A percentile compares a stretch with the other conserved stretches of the same genome.
Conservation (phyloP, 2,113 vertebrate species). For the Azemiops feae region DNA sequence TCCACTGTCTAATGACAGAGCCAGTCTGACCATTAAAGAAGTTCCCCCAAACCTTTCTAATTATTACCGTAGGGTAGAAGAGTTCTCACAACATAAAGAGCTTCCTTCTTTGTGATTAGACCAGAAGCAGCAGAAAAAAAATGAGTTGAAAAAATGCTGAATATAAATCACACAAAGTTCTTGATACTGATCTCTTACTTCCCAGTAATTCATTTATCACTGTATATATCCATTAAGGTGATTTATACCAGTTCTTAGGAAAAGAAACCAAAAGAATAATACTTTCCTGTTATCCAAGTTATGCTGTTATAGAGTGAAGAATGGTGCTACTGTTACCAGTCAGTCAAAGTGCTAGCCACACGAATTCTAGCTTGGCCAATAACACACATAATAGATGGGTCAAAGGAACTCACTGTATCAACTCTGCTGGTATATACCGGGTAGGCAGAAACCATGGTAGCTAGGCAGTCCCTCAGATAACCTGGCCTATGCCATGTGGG, state of each 20-base stretch:
- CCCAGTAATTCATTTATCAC: background rate
- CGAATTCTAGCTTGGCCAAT: background rate
- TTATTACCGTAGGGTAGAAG: background rate
- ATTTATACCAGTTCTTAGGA: background rate
- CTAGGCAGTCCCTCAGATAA: background rate
- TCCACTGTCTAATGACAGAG: background rate
- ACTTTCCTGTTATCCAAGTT: slow-evolving; percentile 1
- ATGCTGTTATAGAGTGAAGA: background rate
- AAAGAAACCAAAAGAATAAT: background rate
- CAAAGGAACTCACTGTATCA: background rate
- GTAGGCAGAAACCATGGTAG: background rate
- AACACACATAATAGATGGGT: background rate
- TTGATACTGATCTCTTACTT: background rate
- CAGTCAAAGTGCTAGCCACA: background rate
- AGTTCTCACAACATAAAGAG: background rate
- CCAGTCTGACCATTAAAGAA: background rate
- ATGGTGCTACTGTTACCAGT: background rate
- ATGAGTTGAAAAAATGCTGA: background rate
- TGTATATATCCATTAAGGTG: slow-evolving; percentile 14
- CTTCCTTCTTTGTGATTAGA: background rate
- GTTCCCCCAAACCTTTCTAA: background rate
- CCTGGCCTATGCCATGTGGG: background rate
- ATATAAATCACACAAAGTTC: background rate
- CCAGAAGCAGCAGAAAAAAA: background rate
- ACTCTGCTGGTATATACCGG: background rate